phyloP scores from a whole-genome alignment of 2,113 vertebrate species.

The Ameiurus melas region DNA sequence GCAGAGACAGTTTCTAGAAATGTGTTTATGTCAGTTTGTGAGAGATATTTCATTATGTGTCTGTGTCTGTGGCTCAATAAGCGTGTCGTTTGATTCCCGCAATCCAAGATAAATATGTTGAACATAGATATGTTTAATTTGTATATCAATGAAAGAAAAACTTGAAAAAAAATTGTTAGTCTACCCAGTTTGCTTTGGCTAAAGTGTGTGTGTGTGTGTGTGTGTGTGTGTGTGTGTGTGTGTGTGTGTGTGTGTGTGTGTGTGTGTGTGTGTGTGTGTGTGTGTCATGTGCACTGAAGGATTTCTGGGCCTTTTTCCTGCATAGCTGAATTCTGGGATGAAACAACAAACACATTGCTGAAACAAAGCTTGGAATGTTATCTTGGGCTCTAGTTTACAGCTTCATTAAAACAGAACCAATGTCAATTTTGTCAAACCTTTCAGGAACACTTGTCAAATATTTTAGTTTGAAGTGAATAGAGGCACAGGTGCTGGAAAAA shows the following conservation, averaged over 20 bases:
- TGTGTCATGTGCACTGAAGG: conserved; percentile 50
- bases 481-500: conserved; percentile 40
- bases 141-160: conserved; percentile 54
- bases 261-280: conserved; percentile 28
- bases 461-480: conserved; percentile 49
- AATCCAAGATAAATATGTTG: conserved; percentile 53
- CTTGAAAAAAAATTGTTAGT: conserved; percentile 66
- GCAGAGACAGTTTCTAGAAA: not conserved
- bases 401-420: conserved; percentile 55
- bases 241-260: conserved; percentile 26
- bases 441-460: conserved; percentile 56
- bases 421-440: conserved; percentile 51
- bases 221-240: conserved; percentile 20
- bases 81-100: conserved; percentile 50
- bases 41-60: conserved; percentile 30
- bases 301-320: conserved; percentile 54
- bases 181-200: conserved; percentile 66
- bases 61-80: conserved; percentile 42
- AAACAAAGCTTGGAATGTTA: conserved; percentile 61
- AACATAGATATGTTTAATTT: conserved; percentile 39
- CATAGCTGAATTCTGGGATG: conserved; percentile 55
- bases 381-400: conserved; percentile 58
- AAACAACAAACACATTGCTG: conserved; percentile 64
- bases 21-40: conserved; percentile 25
- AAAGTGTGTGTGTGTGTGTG: conserved; percentile 23